Percentiles rank a stretch among this genome's conserved stretches.
Conservation (phyloP, 2,113 vertebrate species). For the Atlantisia rogersi region DNA sequence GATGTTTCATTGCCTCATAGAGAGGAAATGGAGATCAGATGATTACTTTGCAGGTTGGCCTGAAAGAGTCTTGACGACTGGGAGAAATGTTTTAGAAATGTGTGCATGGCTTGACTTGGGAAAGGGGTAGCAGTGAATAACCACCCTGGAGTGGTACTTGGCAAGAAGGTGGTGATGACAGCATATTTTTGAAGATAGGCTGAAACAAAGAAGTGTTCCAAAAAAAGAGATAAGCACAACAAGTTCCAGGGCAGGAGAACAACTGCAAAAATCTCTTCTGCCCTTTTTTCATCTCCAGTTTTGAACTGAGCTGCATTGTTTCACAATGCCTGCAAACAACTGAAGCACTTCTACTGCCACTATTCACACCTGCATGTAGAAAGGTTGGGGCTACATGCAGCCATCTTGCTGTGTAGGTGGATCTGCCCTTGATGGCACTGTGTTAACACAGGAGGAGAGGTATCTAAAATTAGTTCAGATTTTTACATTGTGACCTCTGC, state of each 20-base stretch:
- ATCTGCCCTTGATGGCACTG: not conserved
- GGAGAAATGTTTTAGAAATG: not conserved
- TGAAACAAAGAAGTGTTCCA: conserved; percentile 21
- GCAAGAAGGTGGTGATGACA: not conserved
- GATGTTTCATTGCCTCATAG: not conserved
- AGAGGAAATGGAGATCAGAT: not conserved
- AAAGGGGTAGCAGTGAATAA: not conserved
- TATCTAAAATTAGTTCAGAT: not conserved
- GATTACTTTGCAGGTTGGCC: conserved; percentile 4
- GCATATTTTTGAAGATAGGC: not conserved
- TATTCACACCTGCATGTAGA: not conserved
- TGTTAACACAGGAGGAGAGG: not conserved
- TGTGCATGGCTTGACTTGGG: not conserved
- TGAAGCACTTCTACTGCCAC: not conserved
- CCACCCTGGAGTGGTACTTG: not conserved
- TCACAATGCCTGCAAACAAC: not conserved
- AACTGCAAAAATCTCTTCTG: conserved; percentile 38
- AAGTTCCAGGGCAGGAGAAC: conserved; percentile 34
- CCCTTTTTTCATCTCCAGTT: conserved; percentile 7
- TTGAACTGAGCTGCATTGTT: conserved; percentile 4
- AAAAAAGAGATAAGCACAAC: conserved; percentile 15
- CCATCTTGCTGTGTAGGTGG: fast-evolving
- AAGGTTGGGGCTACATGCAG: not conserved
- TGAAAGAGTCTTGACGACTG: not conserved
- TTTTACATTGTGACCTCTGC: not conserved